Base-by-base conservation (phyloP, 2,113 vertebrate species). In the Stercorarius parasiticus region DNA sequence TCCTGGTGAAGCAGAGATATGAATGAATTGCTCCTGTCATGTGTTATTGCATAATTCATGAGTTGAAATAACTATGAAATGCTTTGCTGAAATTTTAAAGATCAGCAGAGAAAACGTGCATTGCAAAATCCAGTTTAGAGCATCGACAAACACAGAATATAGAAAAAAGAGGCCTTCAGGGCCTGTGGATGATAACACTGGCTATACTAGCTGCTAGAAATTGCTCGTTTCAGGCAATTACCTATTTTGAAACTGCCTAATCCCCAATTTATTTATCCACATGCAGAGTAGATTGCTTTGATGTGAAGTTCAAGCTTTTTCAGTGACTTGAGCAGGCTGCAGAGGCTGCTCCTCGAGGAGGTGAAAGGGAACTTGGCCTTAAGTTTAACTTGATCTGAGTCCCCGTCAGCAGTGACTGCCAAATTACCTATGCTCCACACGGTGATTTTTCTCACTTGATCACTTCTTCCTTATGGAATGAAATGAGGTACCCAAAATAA, bases 41-140 rank as follows among this genome's bases (percentile, higher is more conserved):
- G 32, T 69, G 45, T 23, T 93, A 29, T 36, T 96, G 81, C 40
- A 84, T 87, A 95, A 94, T 79, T 92, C 81, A 93, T 93, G 34
- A 91, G n/a, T 27, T 73, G 78, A 89, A 95, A 85, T 76, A 91
- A 70, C 66, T 87, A 50, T 17, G 38, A 79, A 93, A 80, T 70
- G 30, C 38, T 90, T 95, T 85, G 36, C 47, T 91, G 66, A 85
- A 89, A 91, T 89, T 79, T 79, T 92, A 55, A 47, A 82, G 32
- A 85, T 87, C 56, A 66, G 25, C 34, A 45, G 73, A 89, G 81
- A 95, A 94, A 92, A 92, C 21, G 16, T 90, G 34, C 30, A n/a
- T 77, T 64, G 43, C 43, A 95, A 72, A 87, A 80, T 62, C 62
- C 50, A 62, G 36, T 80, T 87, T 47, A 85, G 50, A 82, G 15